Evolutionary conservation across 1,140 invertebrate species (phyloP).

Genomic region (Caligus rogercresseyi): DNA sequence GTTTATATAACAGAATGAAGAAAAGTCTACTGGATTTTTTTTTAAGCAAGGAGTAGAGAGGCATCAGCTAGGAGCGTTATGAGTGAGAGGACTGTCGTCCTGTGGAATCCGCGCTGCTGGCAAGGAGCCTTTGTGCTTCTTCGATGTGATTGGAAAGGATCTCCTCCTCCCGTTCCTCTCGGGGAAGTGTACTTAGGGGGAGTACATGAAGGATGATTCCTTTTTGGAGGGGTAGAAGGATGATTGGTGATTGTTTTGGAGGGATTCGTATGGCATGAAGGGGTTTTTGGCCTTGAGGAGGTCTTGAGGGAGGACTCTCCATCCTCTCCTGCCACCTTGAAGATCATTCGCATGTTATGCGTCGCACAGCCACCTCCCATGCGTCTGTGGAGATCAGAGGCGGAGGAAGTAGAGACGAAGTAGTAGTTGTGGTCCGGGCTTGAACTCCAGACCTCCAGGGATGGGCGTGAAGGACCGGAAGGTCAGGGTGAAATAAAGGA

Average conservation of each 20-base stretch:
- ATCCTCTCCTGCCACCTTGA: conserved; percentile 38
- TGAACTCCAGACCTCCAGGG: conserved; percentile 79
- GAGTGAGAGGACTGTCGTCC: too few species aligned
- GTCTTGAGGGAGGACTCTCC: background rate
- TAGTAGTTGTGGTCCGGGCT: conserved; percentile 86
- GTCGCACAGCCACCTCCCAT: conserved; percentile 73
- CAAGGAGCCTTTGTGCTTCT: background rate
- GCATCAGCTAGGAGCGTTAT: background rate
- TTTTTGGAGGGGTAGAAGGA: background rate
- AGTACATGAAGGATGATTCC: background rate
- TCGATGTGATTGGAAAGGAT: background rate
- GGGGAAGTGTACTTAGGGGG: background rate
- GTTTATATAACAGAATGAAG: background rate
- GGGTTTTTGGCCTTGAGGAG: background rate
- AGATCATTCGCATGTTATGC: conserved; percentile 88
- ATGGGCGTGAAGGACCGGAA: conserved; percentile 88
- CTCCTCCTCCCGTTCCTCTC: background rate
- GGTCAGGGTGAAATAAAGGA: conserved; percentile 90
- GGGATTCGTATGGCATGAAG: background rate
- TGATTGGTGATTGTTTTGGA: background rate
- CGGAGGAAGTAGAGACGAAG: conserved; percentile 81
- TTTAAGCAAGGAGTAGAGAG: background rate
- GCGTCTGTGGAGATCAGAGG: conserved; percentile 68
- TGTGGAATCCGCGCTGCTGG: too few species aligned
- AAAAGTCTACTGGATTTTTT: background rate